Conservation (phyloP, 2,797 vertebrate species). For the Scolopax rusticola region DNA sequence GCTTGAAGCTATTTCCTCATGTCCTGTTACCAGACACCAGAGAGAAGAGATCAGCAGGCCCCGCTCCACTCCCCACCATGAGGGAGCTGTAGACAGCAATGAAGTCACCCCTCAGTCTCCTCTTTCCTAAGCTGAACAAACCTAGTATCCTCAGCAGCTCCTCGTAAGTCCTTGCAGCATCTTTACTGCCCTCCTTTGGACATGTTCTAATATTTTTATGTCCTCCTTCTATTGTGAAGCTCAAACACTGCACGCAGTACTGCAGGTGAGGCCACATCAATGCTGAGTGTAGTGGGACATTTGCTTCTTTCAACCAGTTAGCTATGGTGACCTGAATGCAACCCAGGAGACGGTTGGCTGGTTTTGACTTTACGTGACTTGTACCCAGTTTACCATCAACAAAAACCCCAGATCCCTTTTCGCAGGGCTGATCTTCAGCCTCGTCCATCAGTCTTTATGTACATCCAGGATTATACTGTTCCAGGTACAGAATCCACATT, state of each 20-base stretch:
- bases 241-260: background rate
- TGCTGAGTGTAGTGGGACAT: background rate
- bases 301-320: background rate
- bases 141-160: background rate
- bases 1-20: background rate
- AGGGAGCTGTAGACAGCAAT: background rate
- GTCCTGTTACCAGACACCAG: background rate
- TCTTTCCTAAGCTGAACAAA: background rate
- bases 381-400: background rate
- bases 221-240: background rate
- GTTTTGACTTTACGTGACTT: background rate
- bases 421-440: background rate
- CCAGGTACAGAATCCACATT: background rate
- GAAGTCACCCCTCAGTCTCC: background rate
- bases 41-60: background rate
- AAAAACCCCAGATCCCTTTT: background rate
- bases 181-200: background rate
- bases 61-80: background rate
- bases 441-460: background rate
- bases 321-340: background rate
- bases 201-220: background rate
- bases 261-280: background rate
- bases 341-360: no score
- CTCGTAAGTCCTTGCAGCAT: background rate
- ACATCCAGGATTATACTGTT: background rate